Evolutionary conservation across 2,888 invertebrate genomes (phyloP).

Genomic region (Portevinia maculata): DNA sequence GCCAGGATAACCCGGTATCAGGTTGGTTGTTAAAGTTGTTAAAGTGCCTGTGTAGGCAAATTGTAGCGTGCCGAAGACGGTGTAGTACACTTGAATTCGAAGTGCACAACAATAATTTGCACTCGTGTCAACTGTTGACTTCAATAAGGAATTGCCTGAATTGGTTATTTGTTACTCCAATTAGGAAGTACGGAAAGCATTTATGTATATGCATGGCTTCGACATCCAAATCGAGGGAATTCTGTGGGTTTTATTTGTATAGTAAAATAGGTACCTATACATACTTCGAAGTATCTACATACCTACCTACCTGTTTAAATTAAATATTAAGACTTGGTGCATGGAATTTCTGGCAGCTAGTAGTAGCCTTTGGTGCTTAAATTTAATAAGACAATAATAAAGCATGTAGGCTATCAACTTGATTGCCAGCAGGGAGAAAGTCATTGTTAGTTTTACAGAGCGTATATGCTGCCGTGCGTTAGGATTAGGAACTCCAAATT

Average conservation of each 20-base stretch:
- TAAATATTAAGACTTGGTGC: constrained; percentile 39
- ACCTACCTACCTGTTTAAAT: constrained; percentile 53
- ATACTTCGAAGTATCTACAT: constrained; percentile 28
- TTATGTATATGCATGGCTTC: constrained; percentile 17
- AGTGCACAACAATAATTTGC: constrained; percentile 52
- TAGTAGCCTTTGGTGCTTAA: constrained; percentile 20
- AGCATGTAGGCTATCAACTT: constrained; percentile 4
- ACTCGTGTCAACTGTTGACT: constrained; percentile 67
- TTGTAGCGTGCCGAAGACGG: constrained; percentile 56
- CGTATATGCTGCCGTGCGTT: too few relatives aligned
- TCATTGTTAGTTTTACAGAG: constrained; percentile 6
- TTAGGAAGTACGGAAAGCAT: constrained; percentile 66
- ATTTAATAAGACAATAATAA: constrained; percentile 34
- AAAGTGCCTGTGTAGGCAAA: constrained; percentile 62
- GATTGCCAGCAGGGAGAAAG: constrained; percentile 10
- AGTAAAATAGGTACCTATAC: too few relatives aligned
- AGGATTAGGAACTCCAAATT: too few relatives aligned
- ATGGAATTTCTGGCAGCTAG: neutral
- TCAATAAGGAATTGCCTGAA: constrained; percentile 70
- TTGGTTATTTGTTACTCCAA: constrained; percentile 71
- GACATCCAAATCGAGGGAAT: constrained; percentile 36
- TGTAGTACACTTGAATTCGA: constrained; percentile 7
- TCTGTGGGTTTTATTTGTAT: constrained; percentile 48
- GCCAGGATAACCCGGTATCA: constrained; percentile 17
- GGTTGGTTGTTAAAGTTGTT: constrained; percentile 46